Base-by-base conservation (phyloP, 2,797 vertebrate genomes). In the Pangasius mekongensis region DNA sequence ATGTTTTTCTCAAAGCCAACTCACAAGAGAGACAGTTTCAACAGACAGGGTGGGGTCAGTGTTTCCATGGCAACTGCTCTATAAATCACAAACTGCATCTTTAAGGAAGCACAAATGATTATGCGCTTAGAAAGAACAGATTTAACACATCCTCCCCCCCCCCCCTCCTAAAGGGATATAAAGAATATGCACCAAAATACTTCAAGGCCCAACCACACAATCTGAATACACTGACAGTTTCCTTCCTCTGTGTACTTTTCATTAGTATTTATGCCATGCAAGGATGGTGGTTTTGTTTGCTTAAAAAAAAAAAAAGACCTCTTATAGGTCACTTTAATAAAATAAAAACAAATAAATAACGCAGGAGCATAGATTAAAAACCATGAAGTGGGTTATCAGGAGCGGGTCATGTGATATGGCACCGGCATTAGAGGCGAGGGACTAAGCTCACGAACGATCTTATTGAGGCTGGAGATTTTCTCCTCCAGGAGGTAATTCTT, bases 401-500 rank as follows among this genome's bases (percentile, higher is more conserved):
- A 92, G 64, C 91, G 91, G 56, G 91, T 83, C 43, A 93, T 94
- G 81, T 93, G 93, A 89, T 93, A 95, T 0, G 95, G 92, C 0
- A 93, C 88, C 0, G 94, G 89, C 11, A 93, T 89, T 58, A 97
- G 85, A 0, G 96, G 91, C 0, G 96, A 94, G 0, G 98, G 96
- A 36, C 96, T 96, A 66, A 99, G 93, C 77, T 97, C 98, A 86
- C 95, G 96, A 83, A 99, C 96, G 0, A 98, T 98, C 74, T 97
- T 97, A 92, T 97, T 97, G 47, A 99, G 97, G 92, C 96, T 98
- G 87, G 96, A 97, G 87, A 99, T 98, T 93, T 99, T 99, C 93
- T 99, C 98, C 24, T 98, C 98, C 64, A 99, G 95, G 7, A 99
- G 95, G 92, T 97, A 98, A 95, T 98, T 99, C 90, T 97, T 99